These are phyloP conservation scores for Oreortyx pictus DNA, from an alignment of 2,797 vertebrate species.

Conservation along the genomic window DNA sequence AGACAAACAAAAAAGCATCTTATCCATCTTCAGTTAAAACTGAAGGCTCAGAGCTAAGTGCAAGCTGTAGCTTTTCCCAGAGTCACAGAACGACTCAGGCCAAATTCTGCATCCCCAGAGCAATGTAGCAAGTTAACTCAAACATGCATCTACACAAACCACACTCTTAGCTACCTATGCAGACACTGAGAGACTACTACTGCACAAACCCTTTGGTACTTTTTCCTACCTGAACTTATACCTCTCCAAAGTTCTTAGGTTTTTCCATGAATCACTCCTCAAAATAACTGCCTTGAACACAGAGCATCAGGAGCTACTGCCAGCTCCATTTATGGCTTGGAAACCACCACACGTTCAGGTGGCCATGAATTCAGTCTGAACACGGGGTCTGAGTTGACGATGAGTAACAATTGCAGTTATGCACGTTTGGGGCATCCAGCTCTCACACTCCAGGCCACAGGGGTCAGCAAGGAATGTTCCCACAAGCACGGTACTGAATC, in stretches of 20 bases:
- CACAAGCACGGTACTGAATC: constrained; percentile 27
- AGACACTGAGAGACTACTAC: background rate
- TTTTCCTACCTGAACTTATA: fast-evolving
- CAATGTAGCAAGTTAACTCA: background rate
- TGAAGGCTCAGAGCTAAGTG: background rate
- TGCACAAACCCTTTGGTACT: background rate
- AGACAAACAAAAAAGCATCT: too few species aligned
- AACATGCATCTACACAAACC: background rate
- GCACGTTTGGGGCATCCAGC: background rate
- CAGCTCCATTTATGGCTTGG: background rate
- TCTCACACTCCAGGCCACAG: background rate
- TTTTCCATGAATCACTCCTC: background rate
- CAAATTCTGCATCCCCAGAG: background rate
- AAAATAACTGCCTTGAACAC: background rate
- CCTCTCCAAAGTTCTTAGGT: fast-evolving
- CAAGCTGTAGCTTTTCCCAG: background rate
- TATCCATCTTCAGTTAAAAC: background rate
- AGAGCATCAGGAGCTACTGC: background rate
- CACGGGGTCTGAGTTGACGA: fast-evolving
- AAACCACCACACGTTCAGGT: background rate
- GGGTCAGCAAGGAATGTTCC: background rate
- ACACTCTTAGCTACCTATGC: fast-evolving
- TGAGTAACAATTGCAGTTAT: background rate
- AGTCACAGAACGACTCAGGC: background rate
- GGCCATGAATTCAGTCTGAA: background rate